A percentile compares a stretch with the other conserved stretches of the same genome.
phyloP scores from a whole-genome alignment of 2,113 vertebrate genomes.

The Nyctibius bracteatus region DNA sequence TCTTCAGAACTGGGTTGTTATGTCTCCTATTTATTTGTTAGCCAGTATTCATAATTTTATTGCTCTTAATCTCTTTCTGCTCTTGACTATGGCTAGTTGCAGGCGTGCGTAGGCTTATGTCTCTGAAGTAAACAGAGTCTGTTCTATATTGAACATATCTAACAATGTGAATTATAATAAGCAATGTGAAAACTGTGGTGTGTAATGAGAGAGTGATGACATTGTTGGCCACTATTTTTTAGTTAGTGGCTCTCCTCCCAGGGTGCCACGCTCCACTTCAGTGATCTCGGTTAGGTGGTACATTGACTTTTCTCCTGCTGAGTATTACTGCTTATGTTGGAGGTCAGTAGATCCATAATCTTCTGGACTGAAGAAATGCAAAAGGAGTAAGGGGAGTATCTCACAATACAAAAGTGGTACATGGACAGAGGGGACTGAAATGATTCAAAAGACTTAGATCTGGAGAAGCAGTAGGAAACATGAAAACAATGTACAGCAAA shows the following conservation, averaged over 20 bases:
- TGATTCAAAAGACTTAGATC: neutral
- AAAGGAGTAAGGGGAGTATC: neutral
- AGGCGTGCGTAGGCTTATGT: neutral
- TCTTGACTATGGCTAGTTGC: neutral
- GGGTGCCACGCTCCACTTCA: neutral
- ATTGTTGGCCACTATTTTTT: neutral
- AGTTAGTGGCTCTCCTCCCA: neutral
- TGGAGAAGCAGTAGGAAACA: neutral
- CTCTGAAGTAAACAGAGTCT: neutral
- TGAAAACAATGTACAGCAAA: neutral
- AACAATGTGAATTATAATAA: neutral
- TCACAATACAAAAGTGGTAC: neutral
- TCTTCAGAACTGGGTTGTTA: neutral
- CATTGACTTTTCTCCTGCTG: neutral
- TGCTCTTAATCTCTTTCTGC: neutral
- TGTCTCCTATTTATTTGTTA: neutral
- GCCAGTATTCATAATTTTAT: neutral
- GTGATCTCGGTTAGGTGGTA: rapidly evolving
- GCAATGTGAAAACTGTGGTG: neutral
- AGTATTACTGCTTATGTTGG: rapidly evolving
- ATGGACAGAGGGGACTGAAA: neutral
- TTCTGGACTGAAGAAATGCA: neutral
- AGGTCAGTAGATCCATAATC: neutral
- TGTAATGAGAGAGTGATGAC: neutral
- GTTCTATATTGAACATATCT: neutral